These are phyloP conservation scores for Acleris literana DNA, from an alignment of 2,888 invertebrate genomes.

Conservation along the genomic window DNA sequence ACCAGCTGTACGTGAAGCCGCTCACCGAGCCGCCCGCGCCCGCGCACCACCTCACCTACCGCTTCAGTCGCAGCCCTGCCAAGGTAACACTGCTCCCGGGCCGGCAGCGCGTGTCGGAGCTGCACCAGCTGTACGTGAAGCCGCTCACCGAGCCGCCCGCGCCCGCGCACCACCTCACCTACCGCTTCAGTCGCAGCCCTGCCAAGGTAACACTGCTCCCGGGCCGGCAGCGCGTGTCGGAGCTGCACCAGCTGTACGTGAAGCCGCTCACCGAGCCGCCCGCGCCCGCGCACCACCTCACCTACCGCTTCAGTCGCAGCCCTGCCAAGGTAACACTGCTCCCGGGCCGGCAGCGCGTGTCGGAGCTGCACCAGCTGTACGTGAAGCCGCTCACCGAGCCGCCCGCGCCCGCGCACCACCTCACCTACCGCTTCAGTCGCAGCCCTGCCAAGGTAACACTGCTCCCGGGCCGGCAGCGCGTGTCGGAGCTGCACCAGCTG, in stretches of 20 bases:
- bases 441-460: too few relatives aligned
- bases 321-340: too few relatives aligned
- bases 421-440: conserved; percentile 73
- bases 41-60: conserved; percentile 5
- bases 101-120: conserved; percentile 50
- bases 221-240: too few relatives aligned
- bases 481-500: conserved; percentile 61
- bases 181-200: too few relatives aligned
- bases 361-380: conserved; percentile 61
- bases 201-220: too few relatives aligned
- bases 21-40: not conserved
- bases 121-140: conserved; percentile 49
- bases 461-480: too few relatives aligned
- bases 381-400: conserved; percentile 17
- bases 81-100: too few relatives aligned
- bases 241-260: too few relatives aligned
- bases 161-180: too few relatives aligned
- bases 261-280: too few relatives aligned
- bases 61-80: conserved; percentile 25
- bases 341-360: conserved; percentile 74
- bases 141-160: conserved; percentile 51
- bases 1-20: not conserved
- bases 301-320: conserved; percentile 89
- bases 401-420: conserved; percentile 29
- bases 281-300: conserved; percentile 59